Conservation (phyloP, 2,113 vertebrate species). For the Mormoops blainvillei region DNA sequence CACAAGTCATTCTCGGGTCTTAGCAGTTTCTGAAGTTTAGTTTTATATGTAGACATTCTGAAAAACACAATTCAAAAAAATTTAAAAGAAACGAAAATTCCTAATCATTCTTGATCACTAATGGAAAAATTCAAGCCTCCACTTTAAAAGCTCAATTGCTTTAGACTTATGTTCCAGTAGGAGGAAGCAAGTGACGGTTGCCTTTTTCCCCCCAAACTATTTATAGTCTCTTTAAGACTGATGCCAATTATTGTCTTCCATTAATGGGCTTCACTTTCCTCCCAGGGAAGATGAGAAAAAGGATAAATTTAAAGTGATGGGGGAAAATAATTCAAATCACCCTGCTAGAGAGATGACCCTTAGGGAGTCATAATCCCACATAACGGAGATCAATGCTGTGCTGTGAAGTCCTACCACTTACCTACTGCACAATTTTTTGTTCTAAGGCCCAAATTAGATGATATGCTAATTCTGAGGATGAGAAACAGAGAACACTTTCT, state of each 20-base stretch:
- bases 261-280: conserved; percentile 56
- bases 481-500: conserved; percentile 34
- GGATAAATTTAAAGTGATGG: neutral
- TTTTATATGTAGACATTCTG: conserved; percentile 49
- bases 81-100: conserved; percentile 33
- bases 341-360: neutral
- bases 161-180: conserved; percentile 52
- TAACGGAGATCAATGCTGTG: neutral
- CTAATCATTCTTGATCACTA: conserved; percentile 64
- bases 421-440: neutral
- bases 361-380: neutral
- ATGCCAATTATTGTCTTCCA: conserved; percentile 59
- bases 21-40: conserved; percentile 59
- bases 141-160: conserved; percentile 63
- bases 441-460: neutral
- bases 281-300: neutral
- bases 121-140: conserved; percentile 71
- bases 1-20: conserved; percentile 52
- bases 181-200: conserved; percentile 36
- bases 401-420: neutral
- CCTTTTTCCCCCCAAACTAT: neutral
- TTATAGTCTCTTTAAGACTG: conserved; percentile 54
- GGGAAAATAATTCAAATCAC: neutral
- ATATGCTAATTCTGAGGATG: neutral
- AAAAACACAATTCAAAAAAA: conserved; percentile 64